Conservation (phyloP, 2,797 vertebrate species). For the Cyprinodon diabolis region DNA sequence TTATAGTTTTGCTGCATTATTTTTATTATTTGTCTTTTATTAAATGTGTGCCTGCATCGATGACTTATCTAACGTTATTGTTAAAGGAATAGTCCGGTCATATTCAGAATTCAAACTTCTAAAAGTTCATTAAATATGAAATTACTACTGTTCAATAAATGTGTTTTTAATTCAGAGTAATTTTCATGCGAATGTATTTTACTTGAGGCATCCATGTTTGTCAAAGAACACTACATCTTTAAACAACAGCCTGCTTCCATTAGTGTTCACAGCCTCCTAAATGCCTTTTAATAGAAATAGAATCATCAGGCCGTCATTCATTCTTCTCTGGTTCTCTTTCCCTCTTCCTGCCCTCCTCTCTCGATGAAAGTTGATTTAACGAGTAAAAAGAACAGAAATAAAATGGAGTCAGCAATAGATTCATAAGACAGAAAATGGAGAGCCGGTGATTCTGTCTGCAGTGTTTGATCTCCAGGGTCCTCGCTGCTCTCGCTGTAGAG, state of each 20-base stretch:
- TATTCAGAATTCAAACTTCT: no score
- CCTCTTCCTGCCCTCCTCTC: constrained; percentile 55
- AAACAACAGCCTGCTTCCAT: neutral
- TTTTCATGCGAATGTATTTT: no score
- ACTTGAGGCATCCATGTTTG: no score
- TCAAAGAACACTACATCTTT: neutral
- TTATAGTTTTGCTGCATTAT: no score
- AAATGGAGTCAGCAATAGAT: constrained; percentile 77
- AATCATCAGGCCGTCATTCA: neutral
- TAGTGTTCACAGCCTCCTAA: neutral
- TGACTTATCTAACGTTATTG: no score
- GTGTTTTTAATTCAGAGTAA: no score
- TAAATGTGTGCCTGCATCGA: no score
- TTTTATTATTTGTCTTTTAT: no score
- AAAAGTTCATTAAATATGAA: no score
- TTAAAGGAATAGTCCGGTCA: no score
- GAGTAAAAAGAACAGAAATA: constrained; percentile 28
- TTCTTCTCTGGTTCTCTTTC: constrained; percentile 1
- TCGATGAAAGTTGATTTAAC: constrained; percentile 66
- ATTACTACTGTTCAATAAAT: no score
- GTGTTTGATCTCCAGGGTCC: constrained; percentile 75
- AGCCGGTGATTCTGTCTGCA: constrained; percentile 63
- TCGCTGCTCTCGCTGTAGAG: constrained; percentile 48
- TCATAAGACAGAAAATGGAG: constrained; percentile 75
- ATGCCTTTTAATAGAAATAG: neutral